Evolutionary conservation across 2,888 invertebrate genomes (phyloP), one percentile per base, ranked within the genome.

Genomic region (Drosophila lutescens): DNA sequence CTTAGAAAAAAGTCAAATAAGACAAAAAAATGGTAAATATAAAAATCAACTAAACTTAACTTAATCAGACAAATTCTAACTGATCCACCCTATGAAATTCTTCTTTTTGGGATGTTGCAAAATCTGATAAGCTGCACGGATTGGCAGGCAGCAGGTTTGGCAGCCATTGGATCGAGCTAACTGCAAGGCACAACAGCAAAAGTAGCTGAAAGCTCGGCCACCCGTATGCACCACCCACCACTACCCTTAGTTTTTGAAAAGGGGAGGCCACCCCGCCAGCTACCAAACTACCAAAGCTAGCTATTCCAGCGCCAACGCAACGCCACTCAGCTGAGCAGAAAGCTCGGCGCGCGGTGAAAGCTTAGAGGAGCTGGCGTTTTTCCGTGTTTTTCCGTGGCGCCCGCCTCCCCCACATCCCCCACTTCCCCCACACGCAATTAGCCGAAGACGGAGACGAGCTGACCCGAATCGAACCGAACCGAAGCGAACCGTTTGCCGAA

Each of bases 121-220:
- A 3, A 10, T 40, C 15, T 10, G 15, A 41, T 41, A 41, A 10
- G 17, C 41, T 41, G 41, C 41, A 17, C 15, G 15, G 41, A 38
- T 20, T 13, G 7, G 26, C 26, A 26, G 26, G 26, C 20, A 15
- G 9, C 7, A 26, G 49, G 76, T 81, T 79, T 61, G 34, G 46
- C 5, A 61, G 41, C 23, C 40, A 81, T 20, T 81, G 65, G 43
- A 55, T 43, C 41, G 50, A 69, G 79, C 49, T 72, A 57, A 57
- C 51, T 34, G 62, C 66, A 79, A 85, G 38, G 69, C 63, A 66
- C 55, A 62, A 47, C 54, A 46, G 63, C 56, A 55, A 67, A 47
- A 72, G 72, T 65, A 76, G 76, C 76, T 70, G 58, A 80, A 80
- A 86, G 83, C 84, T 86, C 76, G 46, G 20, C 12, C 17, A 8